Evolutionary conservation across 2,113 vertebrate genomes (phyloP).

Genomic region (Entelurus aequoreus): DNA sequence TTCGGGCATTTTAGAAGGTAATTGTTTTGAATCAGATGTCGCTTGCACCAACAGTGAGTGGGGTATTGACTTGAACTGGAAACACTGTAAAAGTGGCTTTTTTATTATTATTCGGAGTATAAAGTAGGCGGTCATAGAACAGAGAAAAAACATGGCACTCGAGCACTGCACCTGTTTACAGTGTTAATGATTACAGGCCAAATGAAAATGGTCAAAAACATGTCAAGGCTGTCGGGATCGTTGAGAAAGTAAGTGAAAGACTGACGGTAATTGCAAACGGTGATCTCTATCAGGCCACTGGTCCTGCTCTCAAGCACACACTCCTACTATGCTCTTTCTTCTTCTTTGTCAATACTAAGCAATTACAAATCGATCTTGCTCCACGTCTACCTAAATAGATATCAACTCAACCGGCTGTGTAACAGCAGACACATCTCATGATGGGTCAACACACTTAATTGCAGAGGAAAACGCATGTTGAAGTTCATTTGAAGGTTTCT

Average conservation of each 20-base stretch:
- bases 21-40: not conserved
- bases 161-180: conserved; percentile 7
- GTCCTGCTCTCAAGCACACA: conserved; percentile 25
- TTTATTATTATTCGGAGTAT: not conserved
- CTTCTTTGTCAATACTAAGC: not conserved
- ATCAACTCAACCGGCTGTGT: too few relatives aligned
- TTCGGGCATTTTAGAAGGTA: conserved; percentile 6
- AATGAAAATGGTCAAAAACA: conserved; percentile 33
- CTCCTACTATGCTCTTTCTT: conserved; percentile 8
- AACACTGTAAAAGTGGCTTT: too few relatives aligned
- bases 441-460: too few relatives aligned
- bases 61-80: too few relatives aligned
- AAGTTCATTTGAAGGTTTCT: too few relatives aligned
- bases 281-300: conserved; percentile 52
- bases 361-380: too few relatives aligned
- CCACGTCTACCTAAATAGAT: too few relatives aligned
- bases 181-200: conserved; percentile 10
- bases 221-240: conserved; percentile 38
- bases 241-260: conserved; percentile 50
- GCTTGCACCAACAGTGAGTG: too few relatives aligned
- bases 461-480: too few relatives aligned
- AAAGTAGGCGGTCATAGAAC: not conserved
- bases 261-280: conserved; percentile 46
- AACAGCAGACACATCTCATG: too few relatives aligned
- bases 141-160: not conserved